Base-by-base conservation (phyloP, 2,888 invertebrate species). In the Amblyteles armatorius region DNA sequence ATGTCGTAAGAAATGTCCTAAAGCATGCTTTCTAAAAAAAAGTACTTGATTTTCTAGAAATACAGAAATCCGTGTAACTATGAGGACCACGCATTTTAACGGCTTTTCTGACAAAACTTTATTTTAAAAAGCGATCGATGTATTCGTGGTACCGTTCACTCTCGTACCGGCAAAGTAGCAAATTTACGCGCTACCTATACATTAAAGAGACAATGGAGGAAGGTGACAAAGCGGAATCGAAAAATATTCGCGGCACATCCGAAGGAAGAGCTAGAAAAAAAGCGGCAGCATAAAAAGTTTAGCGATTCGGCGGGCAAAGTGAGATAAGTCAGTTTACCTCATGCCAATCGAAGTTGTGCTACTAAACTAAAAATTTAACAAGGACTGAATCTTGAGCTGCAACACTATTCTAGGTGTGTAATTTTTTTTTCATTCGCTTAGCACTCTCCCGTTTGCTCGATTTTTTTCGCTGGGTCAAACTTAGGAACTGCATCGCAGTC, bases 41-140 rank as follows among this genome's bases (percentile, higher is more conserved):
- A 84, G 84, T 91, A 92, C 92, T 88, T 90, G 92, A 92, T 91
- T 92, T 92, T 92, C 92, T 91, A 90, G 92, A 91, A 91, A 92
- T 90, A 91, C 91, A 88, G 86, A 89, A 88, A 76, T 22, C 73
- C 13, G 68, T 6, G 40, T 33, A 50, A 67, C 67, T 16, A 67
- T 9, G 44, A 77, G 26, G 67, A 67, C 13, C 52, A 69, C 48
- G 48, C 44, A 3, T 26, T 26, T 57, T 26, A 57, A 57, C 11
- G 26, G 26, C 26, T 57, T 26, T 26, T 57, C 2, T 11, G 26
- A 57, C 3, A 26, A 57, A 57, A 57, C 26, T 48, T 7, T 22
- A 19, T 19, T 44, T 4, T 1, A 44, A 68, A 36, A 57, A 55
- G 13, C 36, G 13, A 57, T 9, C 16, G 3, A 29, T 29, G 3